These are phyloP conservation scores for Prinia subflava DNA, from an alignment of 2,113 vertebrate genomes.

Conservation along the genomic window DNA sequence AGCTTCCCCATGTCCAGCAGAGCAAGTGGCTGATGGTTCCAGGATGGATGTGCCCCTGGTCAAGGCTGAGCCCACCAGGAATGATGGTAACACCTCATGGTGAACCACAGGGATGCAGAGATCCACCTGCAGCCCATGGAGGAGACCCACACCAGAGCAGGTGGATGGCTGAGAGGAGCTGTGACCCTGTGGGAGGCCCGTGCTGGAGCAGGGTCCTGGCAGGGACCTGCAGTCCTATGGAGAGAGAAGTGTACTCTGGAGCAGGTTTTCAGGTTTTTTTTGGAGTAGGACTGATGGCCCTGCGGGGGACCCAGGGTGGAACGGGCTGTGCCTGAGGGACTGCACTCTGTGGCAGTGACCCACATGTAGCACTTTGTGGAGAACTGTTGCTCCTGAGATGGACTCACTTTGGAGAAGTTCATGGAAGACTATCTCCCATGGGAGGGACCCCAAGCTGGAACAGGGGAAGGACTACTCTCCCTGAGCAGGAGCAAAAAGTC, in stretches of 20 bases:
- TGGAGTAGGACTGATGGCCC: neutral
- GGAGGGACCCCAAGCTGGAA: neutral
- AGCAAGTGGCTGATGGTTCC: neutral
- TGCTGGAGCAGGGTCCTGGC: neutral
- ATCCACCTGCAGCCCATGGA: neutral
- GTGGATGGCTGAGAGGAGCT: neutral
- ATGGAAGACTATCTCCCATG: neutral
- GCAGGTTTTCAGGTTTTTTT: neutral
- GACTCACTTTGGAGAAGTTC: neutral
- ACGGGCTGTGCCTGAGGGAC: neutral
- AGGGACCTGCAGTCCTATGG: accelerated
- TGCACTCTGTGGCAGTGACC: neutral
- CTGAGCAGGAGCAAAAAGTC: neutral
- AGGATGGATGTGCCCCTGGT: neutral
- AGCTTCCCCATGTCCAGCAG: neutral
- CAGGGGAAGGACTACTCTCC: neutral
- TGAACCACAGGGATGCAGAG: neutral
- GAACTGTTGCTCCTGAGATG: neutral
- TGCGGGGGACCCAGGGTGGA: neutral
- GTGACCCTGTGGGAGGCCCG: accelerated
- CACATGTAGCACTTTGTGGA: neutral
- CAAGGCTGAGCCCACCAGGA: neutral
- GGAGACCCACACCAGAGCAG: neutral
- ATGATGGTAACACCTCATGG: neutral
- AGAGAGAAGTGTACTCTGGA: accelerated